Evolutionary conservation across 2,113 vertebrate species (phyloP).

Genomic region (Anser brachyrhynchus): DNA sequence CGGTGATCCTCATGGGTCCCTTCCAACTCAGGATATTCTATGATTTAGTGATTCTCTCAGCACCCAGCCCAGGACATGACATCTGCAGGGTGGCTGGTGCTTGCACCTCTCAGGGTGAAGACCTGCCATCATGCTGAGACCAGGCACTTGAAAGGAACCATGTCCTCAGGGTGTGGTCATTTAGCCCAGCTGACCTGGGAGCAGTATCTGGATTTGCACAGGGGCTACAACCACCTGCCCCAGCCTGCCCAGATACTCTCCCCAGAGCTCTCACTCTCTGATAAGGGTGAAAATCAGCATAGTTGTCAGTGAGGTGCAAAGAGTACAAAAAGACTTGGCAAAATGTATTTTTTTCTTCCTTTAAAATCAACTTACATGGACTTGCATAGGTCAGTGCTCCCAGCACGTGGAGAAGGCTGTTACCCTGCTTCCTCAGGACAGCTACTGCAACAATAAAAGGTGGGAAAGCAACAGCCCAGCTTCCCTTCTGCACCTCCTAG

Average conservation of each 20-base stretch:
- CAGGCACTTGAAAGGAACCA: rapidly evolving
- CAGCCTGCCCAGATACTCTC: neutral
- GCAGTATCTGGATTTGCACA: neutral
- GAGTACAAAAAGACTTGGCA: neutral
- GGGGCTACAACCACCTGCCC: neutral
- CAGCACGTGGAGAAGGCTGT: neutral
- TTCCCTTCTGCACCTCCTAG: neutral
- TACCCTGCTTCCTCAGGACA: rapidly evolving
- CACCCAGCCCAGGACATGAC: rapidly evolving
- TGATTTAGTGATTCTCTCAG: no score
- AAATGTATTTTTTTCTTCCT: neutral
- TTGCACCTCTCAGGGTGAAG: rapidly evolving
- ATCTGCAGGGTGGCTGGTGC: neutral
- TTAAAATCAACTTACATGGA: neutral
- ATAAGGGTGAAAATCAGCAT: neutral
- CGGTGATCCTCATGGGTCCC: no score
- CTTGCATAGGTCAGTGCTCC: neutral
- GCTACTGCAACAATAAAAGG: neutral
- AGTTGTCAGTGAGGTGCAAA: neutral
- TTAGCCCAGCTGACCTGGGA: neutral
- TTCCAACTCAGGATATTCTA: no score
- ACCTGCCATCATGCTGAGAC: neutral
- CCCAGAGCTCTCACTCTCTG: neutral
- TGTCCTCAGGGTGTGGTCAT: neutral
- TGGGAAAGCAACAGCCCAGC: neutral